Base-by-base conservation (phyloP, 2,797 vertebrate genomes). In the Clarias platycephalus region DNA sequence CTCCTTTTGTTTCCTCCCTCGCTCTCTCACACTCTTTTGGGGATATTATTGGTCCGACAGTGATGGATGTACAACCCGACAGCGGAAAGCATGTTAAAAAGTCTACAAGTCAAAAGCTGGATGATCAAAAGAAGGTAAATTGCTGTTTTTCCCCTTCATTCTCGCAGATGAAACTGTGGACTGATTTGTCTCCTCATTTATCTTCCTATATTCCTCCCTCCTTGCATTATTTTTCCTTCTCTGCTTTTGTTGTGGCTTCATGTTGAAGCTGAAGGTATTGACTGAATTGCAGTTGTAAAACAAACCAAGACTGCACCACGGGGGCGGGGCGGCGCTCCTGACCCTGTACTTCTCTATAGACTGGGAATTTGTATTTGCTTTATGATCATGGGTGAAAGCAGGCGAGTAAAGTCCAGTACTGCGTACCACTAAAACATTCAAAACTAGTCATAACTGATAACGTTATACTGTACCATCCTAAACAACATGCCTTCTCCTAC, bases 101-200 rank as follows among this genome's bases (percentile, higher is more conserved):
- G 95, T 95, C 96, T 82, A 93, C 97, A 86, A 97, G 96, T 95
- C 98, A 99, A 90, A 99, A 99, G 89, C 94, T 99, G 91, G 98
- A 99, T 94, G 98, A 99, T 93, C 98, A 99, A 92, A 99, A 99
- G 90, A 98, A 98, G 97, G 98, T 99, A 97, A 93, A 92, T 77
- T 15, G 28, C 55, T 68, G 1, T 68, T 80, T 49, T 20, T 37
- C 28, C 5, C 31, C 26, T 49, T 3, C 8, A 49, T 20, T 44
- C 13, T 64, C 13, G 8, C 22, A 9, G 34, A 2, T 76, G 74
- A 57, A 28, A 16, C 13, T 31, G 74, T 20, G 37, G 78, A 16
- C 75, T 0, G 57, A 62, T n/a, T 40, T 60, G 5, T 40, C 31
- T 62, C 57, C 58, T 37, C 0, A 1, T 57, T 76, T 77, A 34